phyloP scores from a whole-genome alignment of 2,113 vertebrate genomes.

The Austrofundulus limnaeus region DNA sequence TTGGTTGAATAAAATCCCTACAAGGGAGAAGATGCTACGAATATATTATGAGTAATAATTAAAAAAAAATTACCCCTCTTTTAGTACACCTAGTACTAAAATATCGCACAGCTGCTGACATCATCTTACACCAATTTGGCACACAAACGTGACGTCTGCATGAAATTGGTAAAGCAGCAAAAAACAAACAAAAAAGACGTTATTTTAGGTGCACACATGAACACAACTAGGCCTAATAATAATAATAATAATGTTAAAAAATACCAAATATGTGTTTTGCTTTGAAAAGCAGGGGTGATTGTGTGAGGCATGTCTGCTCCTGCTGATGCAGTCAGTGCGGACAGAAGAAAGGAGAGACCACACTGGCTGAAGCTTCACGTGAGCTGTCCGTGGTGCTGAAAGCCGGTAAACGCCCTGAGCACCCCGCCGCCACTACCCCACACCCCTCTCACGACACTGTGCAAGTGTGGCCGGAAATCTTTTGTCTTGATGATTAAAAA shows the following conservation, averaged over 20 bases:
- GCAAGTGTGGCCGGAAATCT: constrained; percentile 14
- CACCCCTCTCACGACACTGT: constrained; percentile 60
- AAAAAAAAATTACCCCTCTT: neutral
- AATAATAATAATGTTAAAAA: neutral
- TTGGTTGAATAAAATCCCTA: no score
- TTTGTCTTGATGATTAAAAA: constrained; percentile 13
- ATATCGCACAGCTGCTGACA: neutral
- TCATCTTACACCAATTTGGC: constrained; percentile 8
- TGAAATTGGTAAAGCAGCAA: neutral
- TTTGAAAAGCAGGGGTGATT: neutral
- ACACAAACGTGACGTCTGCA: neutral
- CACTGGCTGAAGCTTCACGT: constrained; percentile 42
- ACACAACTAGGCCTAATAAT: neutral
- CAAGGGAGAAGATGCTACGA: neutral
- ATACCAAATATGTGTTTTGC: neutral
- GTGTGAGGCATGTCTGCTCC: constrained; percentile 1
- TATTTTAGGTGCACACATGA: neutral
- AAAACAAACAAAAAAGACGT: neutral
- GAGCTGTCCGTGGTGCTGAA: constrained; percentile 82
- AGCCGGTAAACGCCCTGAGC: constrained; percentile 79
- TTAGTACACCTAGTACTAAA: neutral
- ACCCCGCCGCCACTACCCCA: neutral
- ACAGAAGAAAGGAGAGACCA: constrained; percentile 16
- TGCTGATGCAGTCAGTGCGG: constrained; percentile 24
- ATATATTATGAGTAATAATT: constrained; percentile 1